A percentile compares a stretch with the other conserved stretches of the same genome.
phyloP scores from a whole-genome alignment of 2,888 invertebrate species.

The Gymnosoma rotundatum region DNA sequence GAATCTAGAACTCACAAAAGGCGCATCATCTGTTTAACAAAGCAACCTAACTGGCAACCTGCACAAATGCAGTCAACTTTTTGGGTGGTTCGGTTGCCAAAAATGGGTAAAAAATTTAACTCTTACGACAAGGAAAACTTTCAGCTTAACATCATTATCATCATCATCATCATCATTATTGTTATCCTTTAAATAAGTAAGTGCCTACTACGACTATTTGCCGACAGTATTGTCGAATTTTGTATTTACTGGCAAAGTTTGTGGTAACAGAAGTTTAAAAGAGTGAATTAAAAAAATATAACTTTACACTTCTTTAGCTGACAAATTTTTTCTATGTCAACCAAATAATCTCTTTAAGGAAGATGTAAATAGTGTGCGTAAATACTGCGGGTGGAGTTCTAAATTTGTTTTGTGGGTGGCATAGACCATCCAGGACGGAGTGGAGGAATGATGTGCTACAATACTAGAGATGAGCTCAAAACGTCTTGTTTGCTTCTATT shows the following conservation, averaged over 20 bases:
- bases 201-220: neutral
- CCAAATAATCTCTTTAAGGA: too few species aligned
- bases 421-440: too few species aligned
- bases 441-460: too few species aligned
- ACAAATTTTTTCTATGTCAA: too few species aligned
- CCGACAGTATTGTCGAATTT: neutral
- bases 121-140: constrained; percentile 12
- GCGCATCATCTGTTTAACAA: constrained; percentile 19
- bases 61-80: constrained; percentile 57
- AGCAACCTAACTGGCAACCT: constrained; percentile 26
- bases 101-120: constrained; percentile 43
- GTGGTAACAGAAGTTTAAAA: neutral
- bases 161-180: constrained; percentile 7
- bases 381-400: too few species aligned
- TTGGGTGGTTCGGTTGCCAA: constrained; percentile 51
- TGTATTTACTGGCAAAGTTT: neutral
- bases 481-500: too few species aligned
- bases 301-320: too few species aligned
- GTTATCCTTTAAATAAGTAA: constrained; percentile 25
- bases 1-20: constrained; percentile 10
- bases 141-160: constrained; percentile 4
- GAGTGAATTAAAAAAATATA: neutral
- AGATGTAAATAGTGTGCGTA: too few species aligned
- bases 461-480: too few species aligned
- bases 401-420: too few species aligned